Evolutionary conservation across 2,797 vertebrate species (phyloP).

Genomic region (Phrynocephalus guinanensis): DNA sequence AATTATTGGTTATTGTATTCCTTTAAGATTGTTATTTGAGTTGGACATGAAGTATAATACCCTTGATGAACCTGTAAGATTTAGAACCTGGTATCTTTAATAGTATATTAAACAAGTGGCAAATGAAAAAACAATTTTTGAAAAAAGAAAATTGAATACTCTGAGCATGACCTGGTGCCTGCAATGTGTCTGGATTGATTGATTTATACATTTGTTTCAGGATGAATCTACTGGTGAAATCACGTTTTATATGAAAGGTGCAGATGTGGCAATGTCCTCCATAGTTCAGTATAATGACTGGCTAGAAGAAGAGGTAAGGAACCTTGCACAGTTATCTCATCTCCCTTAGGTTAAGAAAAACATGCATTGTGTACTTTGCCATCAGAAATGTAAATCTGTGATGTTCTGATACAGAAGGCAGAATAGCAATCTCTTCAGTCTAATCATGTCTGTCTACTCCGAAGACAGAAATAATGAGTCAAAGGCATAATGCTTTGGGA

Average conservation of each 20-base stretch:
- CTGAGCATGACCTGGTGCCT: background rate
- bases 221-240: slow-evolving; percentile 95
- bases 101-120: too few species aligned
- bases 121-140: too few species aligned
- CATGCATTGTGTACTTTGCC: background rate
- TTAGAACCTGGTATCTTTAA: too few species aligned
- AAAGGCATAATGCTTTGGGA: slow-evolving; percentile 21
- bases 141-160: too few species aligned
- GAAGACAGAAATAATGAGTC: background rate
- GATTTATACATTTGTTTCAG: slow-evolving; percentile 71
- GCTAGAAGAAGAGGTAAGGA: slow-evolving; percentile 95
- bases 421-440: background rate
- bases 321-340: background rate
- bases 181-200: background rate
- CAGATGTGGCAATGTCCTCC: slow-evolving; percentile 93
- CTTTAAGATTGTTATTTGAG: too few species aligned
- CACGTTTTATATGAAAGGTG: slow-evolving; percentile 98
- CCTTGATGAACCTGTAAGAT: too few species aligned
- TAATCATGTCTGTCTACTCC: background rate
- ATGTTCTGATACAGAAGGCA: background rate
- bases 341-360: background rate
- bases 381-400: slow-evolving; percentile 1
- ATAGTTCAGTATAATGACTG: slow-evolving; percentile 99
- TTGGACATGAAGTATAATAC: too few species aligned
- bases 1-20: too few species aligned